A percentile compares a stretch with the other conserved stretches of the same genome.
These are phyloP conservation scores for Willowsia nigromaculata DNA, from an alignment of 2,888 invertebrate genomes.

Conservation along the genomic window DNA sequence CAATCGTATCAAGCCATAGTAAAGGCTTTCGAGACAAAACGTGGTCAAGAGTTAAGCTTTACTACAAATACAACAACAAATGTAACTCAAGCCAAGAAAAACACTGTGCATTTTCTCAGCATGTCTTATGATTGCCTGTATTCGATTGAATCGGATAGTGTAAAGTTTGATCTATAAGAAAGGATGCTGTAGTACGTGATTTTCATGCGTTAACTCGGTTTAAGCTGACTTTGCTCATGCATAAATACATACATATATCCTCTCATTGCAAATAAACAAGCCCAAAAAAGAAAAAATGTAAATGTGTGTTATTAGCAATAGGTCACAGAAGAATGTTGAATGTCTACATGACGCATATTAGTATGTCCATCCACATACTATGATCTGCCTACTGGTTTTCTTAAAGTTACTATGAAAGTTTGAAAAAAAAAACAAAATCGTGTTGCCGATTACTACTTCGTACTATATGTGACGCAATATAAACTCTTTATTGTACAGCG, in stretches of 20 bases:
- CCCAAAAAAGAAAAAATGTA: slow-evolving; percentile 1
- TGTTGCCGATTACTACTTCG: no score
- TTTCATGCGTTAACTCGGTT: no score
- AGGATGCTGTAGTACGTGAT: neutral
- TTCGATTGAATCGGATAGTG: slow-evolving; percentile 1
- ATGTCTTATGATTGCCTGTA: neutral
- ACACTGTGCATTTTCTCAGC: neutral
- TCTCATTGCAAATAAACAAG: neutral
- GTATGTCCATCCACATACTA: neutral
- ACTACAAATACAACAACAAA: neutral
- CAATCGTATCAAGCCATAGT: neutral
- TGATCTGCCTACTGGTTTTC: slow-evolving; percentile 1
- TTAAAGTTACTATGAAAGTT: neutral
- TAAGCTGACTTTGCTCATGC: neutral
- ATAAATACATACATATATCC: neutral
- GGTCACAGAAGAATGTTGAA: neutral
- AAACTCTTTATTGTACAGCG: neutral
- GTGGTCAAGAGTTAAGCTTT: neutral
- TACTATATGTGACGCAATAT: slow-evolving; percentile 16
- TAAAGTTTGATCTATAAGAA: slow-evolving; percentile 25
- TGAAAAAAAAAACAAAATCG: no score
- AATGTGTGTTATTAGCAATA: neutral
- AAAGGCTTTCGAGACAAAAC: neutral
- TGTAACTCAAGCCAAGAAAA: neutral
- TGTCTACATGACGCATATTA: slow-evolving; percentile 34